Percentiles rank a stretch among this genome's conserved stretches.
Conservation (phyloP, 2,113 vertebrate genomes). For the Machaerirhynchus nigripectus region DNA sequence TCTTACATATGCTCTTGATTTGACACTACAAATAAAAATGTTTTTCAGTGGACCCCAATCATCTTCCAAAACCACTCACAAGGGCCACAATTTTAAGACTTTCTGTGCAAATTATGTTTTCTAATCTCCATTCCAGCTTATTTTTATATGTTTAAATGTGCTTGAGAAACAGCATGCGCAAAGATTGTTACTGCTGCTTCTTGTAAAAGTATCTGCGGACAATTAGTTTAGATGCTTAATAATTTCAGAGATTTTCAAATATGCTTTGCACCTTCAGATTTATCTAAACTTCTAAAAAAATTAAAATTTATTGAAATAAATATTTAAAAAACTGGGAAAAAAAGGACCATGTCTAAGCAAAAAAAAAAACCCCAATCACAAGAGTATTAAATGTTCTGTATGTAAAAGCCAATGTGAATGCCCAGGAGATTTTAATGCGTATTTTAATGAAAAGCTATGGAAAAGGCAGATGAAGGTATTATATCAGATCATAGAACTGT, state of each 20-base stretch:
- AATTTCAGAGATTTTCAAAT: neutral
- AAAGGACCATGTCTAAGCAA: neutral
- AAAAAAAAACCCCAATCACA: neutral
- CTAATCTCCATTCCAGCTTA: neutral
- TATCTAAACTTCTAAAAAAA: neutral
- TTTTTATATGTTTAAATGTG: neutral
- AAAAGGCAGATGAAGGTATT: neutral
- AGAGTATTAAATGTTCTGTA: neutral
- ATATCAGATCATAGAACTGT: neutral
- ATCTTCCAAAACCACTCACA: neutral
- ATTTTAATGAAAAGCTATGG: neutral
- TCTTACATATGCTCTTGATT: slow-evolving; percentile 46
- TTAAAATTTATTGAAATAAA: neutral
- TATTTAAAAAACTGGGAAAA: neutral
- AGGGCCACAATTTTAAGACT: neutral
- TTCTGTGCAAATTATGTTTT: neutral
- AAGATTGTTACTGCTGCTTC: neutral
- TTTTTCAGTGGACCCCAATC: neutral
- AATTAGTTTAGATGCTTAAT: neutral
- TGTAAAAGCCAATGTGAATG: neutral
- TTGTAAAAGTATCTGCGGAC: neutral
- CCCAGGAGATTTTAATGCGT: neutral
- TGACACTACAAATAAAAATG: slow-evolving; percentile 52
- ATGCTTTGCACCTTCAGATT: neutral
- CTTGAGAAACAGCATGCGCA: neutral